Evolutionary conservation across 2,888 invertebrate species (phyloP).

Genomic region (Pecten maximus): DNA sequence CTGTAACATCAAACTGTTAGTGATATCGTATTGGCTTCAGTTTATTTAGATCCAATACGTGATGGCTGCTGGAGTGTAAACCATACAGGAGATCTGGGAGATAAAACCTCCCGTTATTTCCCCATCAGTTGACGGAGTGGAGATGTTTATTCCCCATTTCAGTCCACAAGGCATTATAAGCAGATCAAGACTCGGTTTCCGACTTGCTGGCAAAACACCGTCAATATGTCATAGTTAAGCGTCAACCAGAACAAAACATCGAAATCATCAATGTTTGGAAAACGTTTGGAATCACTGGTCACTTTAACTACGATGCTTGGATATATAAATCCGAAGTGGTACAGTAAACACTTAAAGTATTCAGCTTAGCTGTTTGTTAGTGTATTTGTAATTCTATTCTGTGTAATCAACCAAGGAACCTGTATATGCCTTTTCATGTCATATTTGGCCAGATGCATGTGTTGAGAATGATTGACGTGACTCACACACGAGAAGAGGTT

Average conservation of each 20-base stretch:
- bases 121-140: neutral
- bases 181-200: neutral
- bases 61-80: constrained; percentile 1
- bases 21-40: neutral
- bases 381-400: too few species aligned
- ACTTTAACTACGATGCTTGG: too few species aligned
- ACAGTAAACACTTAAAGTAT: too few species aligned
- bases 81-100: neutral
- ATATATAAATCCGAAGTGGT: too few species aligned
- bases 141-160: neutral
- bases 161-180: neutral
- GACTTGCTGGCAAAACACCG: neutral
- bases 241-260: neutral
- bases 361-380: too few species aligned
- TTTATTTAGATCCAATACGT: neutral
- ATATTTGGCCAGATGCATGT: too few species aligned
- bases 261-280: neutral
- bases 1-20: neutral
- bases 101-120: neutral
- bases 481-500: too few species aligned
- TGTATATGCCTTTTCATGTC: too few species aligned
- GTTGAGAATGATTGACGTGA: too few species aligned
- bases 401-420: too few species aligned
- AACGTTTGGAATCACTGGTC: neutral
- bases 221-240: neutral